Conservation (phyloP, 2,113 vertebrate genomes). For the Sorex araneus region DNA sequence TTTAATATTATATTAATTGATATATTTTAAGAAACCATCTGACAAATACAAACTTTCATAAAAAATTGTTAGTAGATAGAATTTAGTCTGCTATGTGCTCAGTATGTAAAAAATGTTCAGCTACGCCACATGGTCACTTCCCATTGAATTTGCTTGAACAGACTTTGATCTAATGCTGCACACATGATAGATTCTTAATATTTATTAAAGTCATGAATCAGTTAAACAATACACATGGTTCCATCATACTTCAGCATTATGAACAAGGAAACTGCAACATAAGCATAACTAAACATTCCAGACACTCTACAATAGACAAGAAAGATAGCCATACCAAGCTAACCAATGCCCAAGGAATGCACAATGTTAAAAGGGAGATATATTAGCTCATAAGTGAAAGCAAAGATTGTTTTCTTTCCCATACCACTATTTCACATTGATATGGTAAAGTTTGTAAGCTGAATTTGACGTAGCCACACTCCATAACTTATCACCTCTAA, state of each 20-base stretch:
- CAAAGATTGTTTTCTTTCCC: neutral
- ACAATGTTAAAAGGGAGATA: neutral
- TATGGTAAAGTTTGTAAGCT: neutral
- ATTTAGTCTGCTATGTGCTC: neutral
- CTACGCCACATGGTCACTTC: neutral
- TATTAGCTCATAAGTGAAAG: neutral
- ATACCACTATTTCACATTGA: neutral
- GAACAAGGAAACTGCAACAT: neutral
- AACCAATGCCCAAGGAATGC: neutral
- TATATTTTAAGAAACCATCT: too few species aligned
- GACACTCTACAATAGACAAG: neutral
- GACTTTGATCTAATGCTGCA: neutral
- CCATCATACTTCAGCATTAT: neutral
- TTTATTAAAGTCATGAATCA: neutral
- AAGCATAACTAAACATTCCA: neutral
- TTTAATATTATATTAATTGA: too few species aligned
- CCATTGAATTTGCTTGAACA: slow-evolving; percentile 15
- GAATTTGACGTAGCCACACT: neutral
- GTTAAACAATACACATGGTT: neutral
- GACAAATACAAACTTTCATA: neutral
- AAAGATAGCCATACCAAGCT: neutral
- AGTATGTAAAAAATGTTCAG: slow-evolving; percentile 30
- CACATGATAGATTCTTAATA: neutral
- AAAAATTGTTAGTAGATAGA: neutral
- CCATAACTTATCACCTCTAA: neutral